A percentile compares a stretch with the other conserved stretches of the same genome.
Evolutionary conservation across 2,797 vertebrate genomes (phyloP).

Genomic region (Aldrovandia affinis): DNA sequence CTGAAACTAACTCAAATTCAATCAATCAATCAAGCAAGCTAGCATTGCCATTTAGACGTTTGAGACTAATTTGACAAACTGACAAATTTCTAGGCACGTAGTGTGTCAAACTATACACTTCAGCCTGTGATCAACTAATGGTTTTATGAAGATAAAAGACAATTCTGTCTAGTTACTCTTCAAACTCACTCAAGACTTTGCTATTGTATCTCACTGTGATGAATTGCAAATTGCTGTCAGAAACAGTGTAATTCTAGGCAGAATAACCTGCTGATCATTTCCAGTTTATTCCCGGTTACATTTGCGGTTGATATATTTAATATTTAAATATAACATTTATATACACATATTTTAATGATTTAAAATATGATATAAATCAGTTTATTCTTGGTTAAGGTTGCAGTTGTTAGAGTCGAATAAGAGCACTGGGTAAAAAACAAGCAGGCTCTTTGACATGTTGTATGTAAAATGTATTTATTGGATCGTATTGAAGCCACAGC

Average conservation of each 20-base stretch:
- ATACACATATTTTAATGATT: too few relatives aligned
- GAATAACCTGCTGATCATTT: background rate
- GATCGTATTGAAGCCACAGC: background rate
- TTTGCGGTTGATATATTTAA: too few relatives aligned
- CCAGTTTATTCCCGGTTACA: background rate
- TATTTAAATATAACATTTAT: too few relatives aligned
- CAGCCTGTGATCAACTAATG: conserved; percentile 24
- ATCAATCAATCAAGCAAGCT: conserved; percentile 9
- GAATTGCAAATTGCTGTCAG: background rate
- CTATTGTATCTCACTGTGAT: background rate
- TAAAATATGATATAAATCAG: too few relatives aligned
- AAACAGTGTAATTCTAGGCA: background rate
- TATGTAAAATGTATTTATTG: background rate
- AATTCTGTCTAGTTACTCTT: conserved; percentile 23
- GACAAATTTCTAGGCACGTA: background rate
- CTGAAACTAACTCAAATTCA: conserved; percentile 17
- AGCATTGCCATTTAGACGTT: background rate
- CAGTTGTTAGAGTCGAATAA: background rate
- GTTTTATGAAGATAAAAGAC: background rate
- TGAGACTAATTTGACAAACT: background rate
- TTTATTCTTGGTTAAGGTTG: too few relatives aligned
- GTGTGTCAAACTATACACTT: background rate
- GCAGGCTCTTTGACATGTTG: background rate
- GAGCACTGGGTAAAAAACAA: background rate
- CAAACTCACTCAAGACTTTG: background rate